A percentile compares a stretch with the other conserved stretches of the same genome.
Conservation (phyloP, 2,888 invertebrate genomes). For the Lamellibrachia columna region DNA sequence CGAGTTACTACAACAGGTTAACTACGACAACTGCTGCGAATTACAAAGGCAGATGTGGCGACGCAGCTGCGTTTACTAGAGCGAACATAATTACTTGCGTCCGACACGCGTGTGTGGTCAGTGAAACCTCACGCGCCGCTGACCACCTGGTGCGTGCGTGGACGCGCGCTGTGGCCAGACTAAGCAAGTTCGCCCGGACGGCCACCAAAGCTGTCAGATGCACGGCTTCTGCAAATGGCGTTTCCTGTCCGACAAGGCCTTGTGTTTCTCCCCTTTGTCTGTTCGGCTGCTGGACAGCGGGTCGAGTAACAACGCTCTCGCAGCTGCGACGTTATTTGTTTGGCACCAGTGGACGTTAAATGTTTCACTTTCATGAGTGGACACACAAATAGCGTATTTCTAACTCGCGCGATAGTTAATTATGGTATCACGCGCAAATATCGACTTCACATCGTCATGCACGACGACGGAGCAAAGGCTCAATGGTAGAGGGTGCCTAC, state of each 20-base stretch:
- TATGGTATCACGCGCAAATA: background rate
- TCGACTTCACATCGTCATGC: background rate
- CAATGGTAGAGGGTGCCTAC: background rate
- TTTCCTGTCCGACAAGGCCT: background rate
- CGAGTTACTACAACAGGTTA: background rate
- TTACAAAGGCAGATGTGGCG: constrained; percentile 3
- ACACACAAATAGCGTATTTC: background rate
- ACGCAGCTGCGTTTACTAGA: background rate
- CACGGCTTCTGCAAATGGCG: background rate
- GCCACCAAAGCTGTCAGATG: background rate
- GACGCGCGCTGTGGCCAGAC: background rate
- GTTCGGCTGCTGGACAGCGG: background rate
- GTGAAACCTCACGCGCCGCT: background rate
- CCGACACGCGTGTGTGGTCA: background rate
- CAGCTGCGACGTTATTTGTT: background rate
- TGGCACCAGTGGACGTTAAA: background rate
- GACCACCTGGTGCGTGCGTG: background rate
- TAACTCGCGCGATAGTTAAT: background rate
- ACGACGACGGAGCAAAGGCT: background rate
- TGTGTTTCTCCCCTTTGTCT: background rate
- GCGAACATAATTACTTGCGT: background rate
- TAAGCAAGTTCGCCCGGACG: background rate
- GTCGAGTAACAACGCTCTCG: background rate
- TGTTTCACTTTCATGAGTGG: background rate
- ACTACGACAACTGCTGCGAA: background rate